Percentiles rank a stretch among this genome's conserved stretches.
phyloP scores from a whole-genome alignment of 2,113 vertebrate species.

The Ibidorhyncha struthersii region DNA sequence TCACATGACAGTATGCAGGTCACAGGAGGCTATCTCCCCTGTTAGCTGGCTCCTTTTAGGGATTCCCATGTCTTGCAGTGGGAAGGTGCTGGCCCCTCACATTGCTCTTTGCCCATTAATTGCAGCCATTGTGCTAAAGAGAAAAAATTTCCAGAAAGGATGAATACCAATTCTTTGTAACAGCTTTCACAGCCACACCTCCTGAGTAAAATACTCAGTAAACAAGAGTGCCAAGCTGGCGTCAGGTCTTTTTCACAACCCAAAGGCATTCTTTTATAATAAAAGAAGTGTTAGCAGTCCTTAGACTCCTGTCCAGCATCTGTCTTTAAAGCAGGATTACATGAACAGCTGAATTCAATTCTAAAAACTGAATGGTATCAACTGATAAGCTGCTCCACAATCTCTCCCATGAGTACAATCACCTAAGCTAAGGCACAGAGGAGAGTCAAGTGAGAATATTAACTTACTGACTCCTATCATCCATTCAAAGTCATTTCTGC shows the following conservation, averaged over 20 bases:
- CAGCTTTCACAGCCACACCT: neutral
- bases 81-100: neutral
- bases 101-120: neutral
- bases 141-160: neutral
- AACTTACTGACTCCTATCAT: neutral
- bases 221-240: neutral
- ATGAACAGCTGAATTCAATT: neutral
- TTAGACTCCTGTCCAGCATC: neutral
- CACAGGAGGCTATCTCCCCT: neutral
- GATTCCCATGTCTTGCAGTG: neutral
- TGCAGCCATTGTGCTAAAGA: neutral
- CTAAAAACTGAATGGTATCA: neutral
- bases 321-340: neutral
- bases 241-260: slow-evolving; percentile 11
- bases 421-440: neutral
- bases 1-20: accelerated
- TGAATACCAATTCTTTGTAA: neutral
- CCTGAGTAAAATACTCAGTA: neutral
- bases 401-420: neutral
- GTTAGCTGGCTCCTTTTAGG: neutral
- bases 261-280: neutral
- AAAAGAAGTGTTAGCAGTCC: neutral
- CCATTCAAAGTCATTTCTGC: neutral
- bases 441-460: neutral
- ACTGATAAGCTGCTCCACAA: neutral